Base-by-base conservation (phyloP, 30 jellyfish, hydroid and myxozoan genomes). In the Pelagia noctiluca region DNA sequence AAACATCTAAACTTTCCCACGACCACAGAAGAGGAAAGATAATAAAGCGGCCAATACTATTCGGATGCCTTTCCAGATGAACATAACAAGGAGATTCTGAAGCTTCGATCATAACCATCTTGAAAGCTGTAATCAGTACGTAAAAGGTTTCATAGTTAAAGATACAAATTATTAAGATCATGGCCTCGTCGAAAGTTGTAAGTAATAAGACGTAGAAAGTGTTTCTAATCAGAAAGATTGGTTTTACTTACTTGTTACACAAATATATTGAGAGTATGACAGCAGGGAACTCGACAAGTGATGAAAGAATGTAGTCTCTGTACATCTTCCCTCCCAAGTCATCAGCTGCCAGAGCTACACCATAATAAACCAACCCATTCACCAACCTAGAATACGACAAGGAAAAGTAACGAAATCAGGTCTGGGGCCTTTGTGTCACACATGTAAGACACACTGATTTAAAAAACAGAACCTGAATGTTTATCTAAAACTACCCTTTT, bases 311-410 rank as follows among this genome's bases (percentile, higher is more conserved):
- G 72, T 89, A 89, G 63, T 89, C 68, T 0, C 87, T 50, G 89
- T 75, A 75, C 78, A 88, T 76, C 78, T 67, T 71, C 69, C 97
- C 97, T 26, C 97, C 97, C 33, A 89, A 34, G 48, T 89, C 97
- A 48, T 89, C 95, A 1, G 97, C 97, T 47, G 97, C 97, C 65
- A 89, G 63, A 0, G 97, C 90, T 0, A 89, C 74, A 2, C 97
- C 83, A 53, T 82, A 89, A 63, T 89, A 89, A 3, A 83, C 97
- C 88, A 81, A 70, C 5, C 91, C 97, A 35, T 89, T 78, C 5
- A 89, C 92, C 89, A 89, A 28, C 95, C 95, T 85, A 46, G 18
- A 3, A 29, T 30, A 7, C 29, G 68, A 35, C 35, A 11, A 23
- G 22, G n/a, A 19, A 12, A 25, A 36, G 24, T 1, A 5, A 10